Evolutionary conservation across 1,140 invertebrate species (phyloP), one percentile per base, ranked within the genome.

Genomic region (Grapholita molesta): DNA sequence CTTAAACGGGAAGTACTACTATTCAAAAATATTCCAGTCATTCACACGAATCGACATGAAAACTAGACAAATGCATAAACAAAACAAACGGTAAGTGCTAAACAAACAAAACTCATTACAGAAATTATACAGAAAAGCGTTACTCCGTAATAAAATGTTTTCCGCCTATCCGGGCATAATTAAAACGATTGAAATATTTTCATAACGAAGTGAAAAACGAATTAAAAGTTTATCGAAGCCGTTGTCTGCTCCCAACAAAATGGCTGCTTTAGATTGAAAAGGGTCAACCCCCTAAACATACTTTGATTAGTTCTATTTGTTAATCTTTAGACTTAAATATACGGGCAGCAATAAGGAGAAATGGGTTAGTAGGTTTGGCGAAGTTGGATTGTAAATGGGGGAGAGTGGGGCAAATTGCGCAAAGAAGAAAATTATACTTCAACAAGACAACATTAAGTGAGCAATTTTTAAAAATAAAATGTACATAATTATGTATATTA

Each of bases 121-220:
- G 12, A 61, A 61, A 61, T 25, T 61, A 32, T 48, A 48, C 42
- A 48, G 15, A 70, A 76, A 73, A 73, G 68, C 73, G 67, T 64
- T 75, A 77, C 70, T 78, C 75, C 28, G 69, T 78, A 80, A 78
- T 70, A 61, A 79, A 82, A 81, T 81, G 68, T 78, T 77, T 77
- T 72, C 78, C 79, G 76, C 69, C 73, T 78, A 70, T 77, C 75
- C 71, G 70, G 21, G 66, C 75, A 77, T 83, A 83, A 84, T 84
- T 84, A 84, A 79, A 74, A 76, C 79, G 79, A 84, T 83, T 82
- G 75, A 82, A 84, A 86, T 83, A 82, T 61, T 78, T 85, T 82
- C 76, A 78, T 81, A 84, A 83, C 82, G 74, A 84, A 86, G 80
- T 86, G 83, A 84, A 86, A 86, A 85, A 84, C 81, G 77, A 80